These are phyloP conservation scores for Trachymyrmex cornetzi DNA, from an alignment of 1,140 invertebrate genomes.

Conservation along the genomic window DNA sequence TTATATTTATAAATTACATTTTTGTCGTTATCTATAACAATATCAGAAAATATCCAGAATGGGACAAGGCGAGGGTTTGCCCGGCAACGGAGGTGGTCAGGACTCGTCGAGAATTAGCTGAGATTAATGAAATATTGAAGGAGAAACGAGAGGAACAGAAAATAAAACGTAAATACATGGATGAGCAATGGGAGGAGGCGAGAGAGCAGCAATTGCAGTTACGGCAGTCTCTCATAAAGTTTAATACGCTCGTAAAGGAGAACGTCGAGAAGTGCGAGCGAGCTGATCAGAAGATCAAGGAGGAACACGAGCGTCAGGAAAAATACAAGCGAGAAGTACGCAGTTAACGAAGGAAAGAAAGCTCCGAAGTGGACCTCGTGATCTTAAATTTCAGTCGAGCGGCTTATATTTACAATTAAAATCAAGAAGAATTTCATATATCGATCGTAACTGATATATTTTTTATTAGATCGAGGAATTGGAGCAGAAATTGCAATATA, in stretches of 20 bases:
- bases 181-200: slow-evolving; percentile 87
- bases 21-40: neutral
- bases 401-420: neutral
- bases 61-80: slow-evolving; percentile 87
- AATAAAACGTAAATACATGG: slow-evolving; percentile 82
- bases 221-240: slow-evolving; percentile 87
- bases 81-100: slow-evolving; percentile 87
- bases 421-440: neutral
- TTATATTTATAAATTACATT: slow-evolving; percentile 29
- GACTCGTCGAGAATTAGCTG: slow-evolving; percentile 84
- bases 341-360: slow-evolving; percentile 13
- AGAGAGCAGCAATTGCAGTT: slow-evolving; percentile 85
- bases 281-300: slow-evolving; percentile 86
- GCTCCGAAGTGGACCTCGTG: neutral
- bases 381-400: slow-evolving; percentile 5
- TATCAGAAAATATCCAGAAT: slow-evolving; percentile 88
- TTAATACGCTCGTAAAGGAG: slow-evolving; percentile 88
- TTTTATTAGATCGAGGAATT: slow-evolving; percentile 77
- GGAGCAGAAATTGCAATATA: slow-evolving; percentile 82
- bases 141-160: slow-evolving; percentile 84
- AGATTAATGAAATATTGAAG: slow-evolving; percentile 85
- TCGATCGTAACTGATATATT: slow-evolving; percentile 4
- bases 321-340: slow-evolving; percentile 75
- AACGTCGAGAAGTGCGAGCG: slow-evolving; percentile 88
- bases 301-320: slow-evolving; percentile 84